A percentile compares a stretch with the other conserved stretches of the same genome.
phyloP scores from a whole-genome alignment of 35 echinoderm and acorn worm genomes.

The Chiridota heheva region DNA sequence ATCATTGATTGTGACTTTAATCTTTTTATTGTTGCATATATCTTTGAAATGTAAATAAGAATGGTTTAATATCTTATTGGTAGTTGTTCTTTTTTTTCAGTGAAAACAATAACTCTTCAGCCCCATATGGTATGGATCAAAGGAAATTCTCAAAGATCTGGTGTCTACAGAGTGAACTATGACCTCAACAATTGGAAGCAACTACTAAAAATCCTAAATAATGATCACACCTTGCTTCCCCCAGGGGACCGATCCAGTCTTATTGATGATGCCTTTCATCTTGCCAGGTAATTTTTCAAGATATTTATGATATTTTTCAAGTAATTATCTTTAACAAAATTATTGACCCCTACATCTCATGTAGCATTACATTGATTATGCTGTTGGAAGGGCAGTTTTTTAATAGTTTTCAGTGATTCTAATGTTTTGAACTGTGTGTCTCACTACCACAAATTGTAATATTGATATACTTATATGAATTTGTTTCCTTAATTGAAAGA shows the following conservation, averaged over 20 bases:
- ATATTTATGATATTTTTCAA: too few species aligned
- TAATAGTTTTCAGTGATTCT: not conserved
- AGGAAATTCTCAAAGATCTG: conserved; percentile 64
- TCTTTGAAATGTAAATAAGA: too few species aligned
- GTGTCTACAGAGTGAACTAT: conserved; percentile 92
- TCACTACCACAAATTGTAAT: too few species aligned
- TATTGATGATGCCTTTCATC: conserved; percentile 79
- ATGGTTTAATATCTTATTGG: too few species aligned
- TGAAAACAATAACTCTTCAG: conserved; percentile 17
- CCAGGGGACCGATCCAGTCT: conserved; percentile 74
- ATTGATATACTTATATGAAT: too few species aligned
- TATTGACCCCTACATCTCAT: not conserved
- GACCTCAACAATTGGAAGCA: conserved; percentile 60
- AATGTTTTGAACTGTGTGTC: too few species aligned
- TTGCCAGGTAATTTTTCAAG: conserved; percentile 52
- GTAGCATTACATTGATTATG: not conserved
- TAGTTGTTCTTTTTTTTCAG: too few species aligned
- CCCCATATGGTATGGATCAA: conserved; percentile 69
- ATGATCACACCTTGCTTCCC: conserved; percentile 23
- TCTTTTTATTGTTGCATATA: too few species aligned
- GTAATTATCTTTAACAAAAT: not conserved
- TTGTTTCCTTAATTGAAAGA: too few species aligned
- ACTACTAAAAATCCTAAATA: conserved; percentile 30
- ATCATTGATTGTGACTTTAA: too few species aligned
- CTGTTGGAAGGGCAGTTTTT: not conserved